Base-by-base conservation (phyloP, 2,888 invertebrate genomes). In the Acanthosepion esculentum region DNA sequence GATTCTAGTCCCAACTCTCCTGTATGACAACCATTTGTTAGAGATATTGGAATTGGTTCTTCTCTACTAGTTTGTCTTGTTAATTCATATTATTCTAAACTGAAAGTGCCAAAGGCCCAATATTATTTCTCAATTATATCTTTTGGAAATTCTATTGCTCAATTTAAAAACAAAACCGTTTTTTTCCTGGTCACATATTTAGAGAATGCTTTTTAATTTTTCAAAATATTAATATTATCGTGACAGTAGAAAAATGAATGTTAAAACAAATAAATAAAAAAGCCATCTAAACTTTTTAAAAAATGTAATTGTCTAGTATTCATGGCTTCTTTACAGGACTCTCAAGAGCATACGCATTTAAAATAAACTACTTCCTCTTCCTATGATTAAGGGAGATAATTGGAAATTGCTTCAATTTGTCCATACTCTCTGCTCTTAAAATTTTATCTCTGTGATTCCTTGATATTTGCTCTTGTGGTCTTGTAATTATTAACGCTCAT, bases 21-120 rank as follows among this genome's bases (percentile, higher is more conserved):
- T 78, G 78, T 15, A 78, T n/a, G 78, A 78, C 15, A 33, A 12
- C 78, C 78, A 33, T n/a, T 78, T n/a, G n/a, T 78, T 78, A n/a
- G 2, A 78, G n/a, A 78, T 4, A n/a, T 12, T 78, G n/a, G n/a
- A 78, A 78, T 78, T 78, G n/a, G 23, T 33, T 15, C n/a, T 78
- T n/a, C 15, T 78, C 78, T 78, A 12, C 33, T 78, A n/a, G n/a
- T 78, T 78, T 78, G n/a, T 33, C 12, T 78, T 78, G 78, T n/a
- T 78, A n/a, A 26, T 78, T 23, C 23, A 64, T 64, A 64, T 64
- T n/a, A 78, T 78, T 12, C n/a, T 33, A 78, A 78, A 78, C 78
- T 78, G 33, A 78, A n/a, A 78, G 78, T 78, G 78, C 78, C 78
- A 78, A 78, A 78, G n/a, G 78, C n/a, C n/a, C n/a, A 78, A n/a